Base-by-base conservation (phyloP, 1,140 invertebrate species). In the Camponotus vicinus region DNA sequence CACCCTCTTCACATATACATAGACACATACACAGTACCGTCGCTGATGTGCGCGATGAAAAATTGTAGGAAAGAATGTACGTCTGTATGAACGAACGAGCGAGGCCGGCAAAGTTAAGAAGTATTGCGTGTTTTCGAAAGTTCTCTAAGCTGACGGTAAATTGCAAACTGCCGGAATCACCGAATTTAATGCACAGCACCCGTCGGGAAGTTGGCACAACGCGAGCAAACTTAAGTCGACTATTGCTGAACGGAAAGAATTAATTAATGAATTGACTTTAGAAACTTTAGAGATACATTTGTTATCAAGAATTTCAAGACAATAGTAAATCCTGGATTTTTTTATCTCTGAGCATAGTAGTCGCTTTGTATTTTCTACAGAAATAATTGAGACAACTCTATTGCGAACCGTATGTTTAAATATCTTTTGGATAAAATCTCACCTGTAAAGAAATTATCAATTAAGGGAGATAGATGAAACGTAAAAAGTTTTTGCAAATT, bases 101-200 rank as follows among this genome's bases (percentile, higher is more conserved):
- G 40, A 6, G 9, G 61, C 34, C 77, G 64, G 18, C 76, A 37
- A 66, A 79, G 61, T 70, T 52, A 21, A 34, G 2, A 70, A 80
- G 77, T 77, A 64, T 66, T 70, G 37, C 78, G 78, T 80, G 66
- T 71, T 80, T 80, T 70, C 37, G 49, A 57, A 80, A 80, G 78
- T 80, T 80, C 15, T 2, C 32, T 70, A 70, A 80, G 64, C 49
- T 42, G 49, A 80, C 45, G 78, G 34, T 70, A 70, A 80, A 80
- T 66, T 80, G 49, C 66, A 32, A 67, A 42, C 78, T 80, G 49
- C 64, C 5, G 78, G 66, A 80, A 80, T 70, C 78, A 42, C 66
- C 49, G 78, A 69, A 70, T 80, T 80, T 80, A 80, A 80, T 80
- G 78, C 78, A 42, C 49, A 70, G 49, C 64, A 37, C 42, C 49